Evolutionary conservation across 2,797 vertebrate genomes (phyloP), one percentile per base, ranked within the genome.

Genomic region (Microhierax caerulescens): DNA sequence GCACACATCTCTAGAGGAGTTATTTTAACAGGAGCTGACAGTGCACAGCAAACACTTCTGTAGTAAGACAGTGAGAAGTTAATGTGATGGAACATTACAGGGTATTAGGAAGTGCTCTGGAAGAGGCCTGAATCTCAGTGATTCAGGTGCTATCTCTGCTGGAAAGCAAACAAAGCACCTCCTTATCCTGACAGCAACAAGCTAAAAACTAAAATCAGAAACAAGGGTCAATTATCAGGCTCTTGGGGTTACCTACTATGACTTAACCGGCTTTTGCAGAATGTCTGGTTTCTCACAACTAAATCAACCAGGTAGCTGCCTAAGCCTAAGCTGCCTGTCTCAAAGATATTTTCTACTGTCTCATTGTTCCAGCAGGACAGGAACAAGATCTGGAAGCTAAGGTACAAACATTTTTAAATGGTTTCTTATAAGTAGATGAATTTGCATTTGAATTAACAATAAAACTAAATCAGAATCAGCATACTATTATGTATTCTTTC

Each of bases 1-100:
- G 89, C 92, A 89, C 72, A 88, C 53, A 92, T 89, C 67, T 94
- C 72, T 41, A 61, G 34, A 74, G 74, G 12, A 89, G 60, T 63
- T 78, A 73, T 43, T 88, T 72, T 77, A 94, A 94, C 41, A 54
- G 70, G 27, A 92, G 75, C 30, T 87, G 84, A 91, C 90, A 90
- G 68, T 0, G 1, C 90, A 43, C 68, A 61, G 78, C 68, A 53
- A 91, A 80, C 72, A 43, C 41, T 80, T 72, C 72, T 59, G 48
- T 34, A 87, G 43, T 27, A 80, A 87, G 84, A 77, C 45, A 77
- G 28, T 18, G 53, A 57, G 81, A 92, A 56, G 67, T 75, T 78
- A 93, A 90, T 30, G 74, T 0, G 1, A 50, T 43, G 47, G 72
- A 89, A 92, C 3, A 2, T 74, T 59, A 34, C 61, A 64, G 37